Base-by-base conservation (phyloP, 2,888 invertebrate species). In the Athripsodes cinereus region DNA sequence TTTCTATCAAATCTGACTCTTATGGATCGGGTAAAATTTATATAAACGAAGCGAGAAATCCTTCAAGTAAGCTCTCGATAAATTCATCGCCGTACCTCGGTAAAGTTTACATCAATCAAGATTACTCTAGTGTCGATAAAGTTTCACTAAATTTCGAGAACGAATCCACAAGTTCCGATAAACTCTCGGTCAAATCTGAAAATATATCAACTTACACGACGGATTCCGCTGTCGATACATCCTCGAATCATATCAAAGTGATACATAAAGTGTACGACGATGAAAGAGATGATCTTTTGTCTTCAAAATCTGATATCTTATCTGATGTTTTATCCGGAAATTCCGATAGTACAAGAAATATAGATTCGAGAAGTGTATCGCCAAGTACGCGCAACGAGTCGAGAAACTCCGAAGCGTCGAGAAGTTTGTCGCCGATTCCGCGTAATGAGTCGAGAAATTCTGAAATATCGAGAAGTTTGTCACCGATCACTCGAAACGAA, bases 21-120 rank as follows among this genome's bases (percentile, higher is more conserved):
- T 31, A 55, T 19, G 53, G 56, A n/a, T 53, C 60, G 3, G 53
- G 53, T 0, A 60, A 60, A 44, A 22, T 60, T 10, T 57, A 51
- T 13, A 50, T 53, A 13, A 53, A 57, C 22, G 49, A 56, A 18
- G 22, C 11, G 22, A 20, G 8, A 26, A 21, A 22, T 22, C 13
- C 3, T 20, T 49, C 58, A n/a, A 46, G 44, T 21, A 53, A 53
- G 19, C 34, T 54, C 13, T 58, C 54, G 5, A 46, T 54, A 16
- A 51, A 51, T 53, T 54, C 54, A 11, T 21, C 22, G 3, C 54
- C 46, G 21, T 53, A 40, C 31, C n/a, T 51, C 18, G 54, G 54
- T n/a, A 58, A 58, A 46, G 54, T 58, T 13, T 58, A 58, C 58
- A 58, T 58, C 26, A 54, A 53, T 18, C 50, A 53, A 3, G 58